Evolutionary conservation across 2,113 vertebrate species (phyloP).

Genomic region (Pelecanoides urinatrix): DNA sequence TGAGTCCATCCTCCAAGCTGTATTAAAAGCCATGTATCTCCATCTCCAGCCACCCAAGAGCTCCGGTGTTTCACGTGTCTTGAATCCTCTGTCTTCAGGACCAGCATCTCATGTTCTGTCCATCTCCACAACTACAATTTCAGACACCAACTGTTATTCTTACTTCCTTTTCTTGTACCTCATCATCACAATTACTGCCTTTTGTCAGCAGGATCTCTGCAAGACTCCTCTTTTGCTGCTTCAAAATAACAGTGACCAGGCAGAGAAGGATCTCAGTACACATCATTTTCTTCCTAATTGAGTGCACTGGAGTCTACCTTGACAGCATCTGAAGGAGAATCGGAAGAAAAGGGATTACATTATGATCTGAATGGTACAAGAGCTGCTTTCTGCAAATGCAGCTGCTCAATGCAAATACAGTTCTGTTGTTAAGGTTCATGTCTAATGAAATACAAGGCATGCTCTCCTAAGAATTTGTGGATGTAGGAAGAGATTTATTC

Average conservation of each 20-base stretch:
- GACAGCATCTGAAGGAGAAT: constrained; percentile 40
- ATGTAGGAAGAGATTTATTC: not conserved
- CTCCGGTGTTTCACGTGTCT: not conserved
- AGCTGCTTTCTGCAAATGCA: not conserved
- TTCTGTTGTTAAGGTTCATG: not conserved
- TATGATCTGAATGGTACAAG: not conserved
- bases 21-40: not conserved
- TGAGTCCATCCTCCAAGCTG: not conserved
- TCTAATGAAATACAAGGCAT: not conserved
- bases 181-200: not conserved
- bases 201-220: not conserved
- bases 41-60: not conserved
- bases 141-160: not conserved
- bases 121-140: not conserved
- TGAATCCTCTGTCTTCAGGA: not conserved
- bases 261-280: not conserved
- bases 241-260: not conserved
- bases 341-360: constrained; percentile 12
- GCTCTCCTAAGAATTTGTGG: not conserved
- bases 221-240: not conserved
- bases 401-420: not conserved
- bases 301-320: not conserved
- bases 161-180: constrained; percentile 3
- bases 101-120: not conserved
- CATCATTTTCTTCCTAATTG: not conserved